Conservation (phyloP, 2,113 vertebrate species). For the Actinemys pallida region DNA sequence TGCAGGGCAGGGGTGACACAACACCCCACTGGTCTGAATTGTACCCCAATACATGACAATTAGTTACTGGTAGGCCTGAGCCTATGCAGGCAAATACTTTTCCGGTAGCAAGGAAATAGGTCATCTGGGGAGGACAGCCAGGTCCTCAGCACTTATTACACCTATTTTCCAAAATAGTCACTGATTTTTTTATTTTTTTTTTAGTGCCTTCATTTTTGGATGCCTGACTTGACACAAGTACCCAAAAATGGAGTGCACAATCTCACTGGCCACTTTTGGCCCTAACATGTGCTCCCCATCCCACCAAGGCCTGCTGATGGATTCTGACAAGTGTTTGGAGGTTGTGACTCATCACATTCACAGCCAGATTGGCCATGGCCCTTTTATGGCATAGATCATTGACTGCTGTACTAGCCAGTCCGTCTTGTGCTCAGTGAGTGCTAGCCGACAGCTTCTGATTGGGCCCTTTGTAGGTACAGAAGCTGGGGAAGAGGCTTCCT, state of each 20-base stretch:
- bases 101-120: background rate
- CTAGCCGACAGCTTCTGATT: background rate
- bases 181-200: too few species aligned
- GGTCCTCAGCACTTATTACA: background rate
- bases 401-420: background rate
- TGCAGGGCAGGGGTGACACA: too few species aligned
- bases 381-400: background rate
- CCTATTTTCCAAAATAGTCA: background rate
- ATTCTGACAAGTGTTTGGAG: background rate
- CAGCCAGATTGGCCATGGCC: background rate
- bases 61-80: too few species aligned
- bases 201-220: too few species aligned
- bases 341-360: background rate
- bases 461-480: background rate
- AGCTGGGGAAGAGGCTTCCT: accelerated
- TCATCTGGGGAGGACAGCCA: background rate
- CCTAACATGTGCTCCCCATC: background rate
- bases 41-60: too few species aligned
- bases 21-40: too few species aligned
- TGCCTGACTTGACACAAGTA: background rate
- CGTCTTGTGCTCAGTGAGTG: accelerated
- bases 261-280: background rate
- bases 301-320: background rate
- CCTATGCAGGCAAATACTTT: too few species aligned
- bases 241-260: background rate